These are phyloP conservation scores for Norana najaformis DNA, from an alignment of 2,888 invertebrate species.

Conservation along the genomic window DNA sequence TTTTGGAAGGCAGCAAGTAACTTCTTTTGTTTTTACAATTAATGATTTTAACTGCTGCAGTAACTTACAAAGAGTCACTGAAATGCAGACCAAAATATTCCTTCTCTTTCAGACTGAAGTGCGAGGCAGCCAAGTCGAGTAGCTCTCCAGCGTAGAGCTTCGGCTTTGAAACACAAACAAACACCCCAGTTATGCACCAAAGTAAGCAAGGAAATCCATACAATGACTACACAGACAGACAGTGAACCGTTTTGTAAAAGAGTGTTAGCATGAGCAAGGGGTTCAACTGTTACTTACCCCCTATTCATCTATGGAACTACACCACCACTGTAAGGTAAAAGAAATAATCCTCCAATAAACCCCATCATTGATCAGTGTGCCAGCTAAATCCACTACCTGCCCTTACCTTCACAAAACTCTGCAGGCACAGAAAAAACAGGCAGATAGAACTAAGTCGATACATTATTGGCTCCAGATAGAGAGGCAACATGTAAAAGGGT, in stretches of 20 bases:
- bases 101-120: constrained; percentile 66
- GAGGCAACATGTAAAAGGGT: too few species aligned
- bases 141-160: constrained; percentile 64
- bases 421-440: neutral
- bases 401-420: neutral
- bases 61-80: constrained; percentile 48
- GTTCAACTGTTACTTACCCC: too few species aligned
- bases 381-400: constrained; percentile 1
- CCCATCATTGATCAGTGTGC: neutral
- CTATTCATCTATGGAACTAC: neutral
- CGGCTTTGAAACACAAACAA: constrained; percentile 55
- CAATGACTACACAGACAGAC: neutral
- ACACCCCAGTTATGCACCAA: neutral
- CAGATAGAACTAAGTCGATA: too few species aligned
- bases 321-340: too few species aligned
- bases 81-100: constrained; percentile 66
- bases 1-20: too few species aligned
- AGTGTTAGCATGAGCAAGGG: neutral
- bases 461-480: too few species aligned
- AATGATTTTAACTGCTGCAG: neutral
- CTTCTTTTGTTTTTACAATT: neutral
- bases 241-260: neutral
- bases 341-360: neutral
- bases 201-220: neutral
- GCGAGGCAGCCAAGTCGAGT: constrained; percentile 65